Conservation (phyloP, 2,888 invertebrate species). For the Xanthorhoe spadicearia region DNA sequence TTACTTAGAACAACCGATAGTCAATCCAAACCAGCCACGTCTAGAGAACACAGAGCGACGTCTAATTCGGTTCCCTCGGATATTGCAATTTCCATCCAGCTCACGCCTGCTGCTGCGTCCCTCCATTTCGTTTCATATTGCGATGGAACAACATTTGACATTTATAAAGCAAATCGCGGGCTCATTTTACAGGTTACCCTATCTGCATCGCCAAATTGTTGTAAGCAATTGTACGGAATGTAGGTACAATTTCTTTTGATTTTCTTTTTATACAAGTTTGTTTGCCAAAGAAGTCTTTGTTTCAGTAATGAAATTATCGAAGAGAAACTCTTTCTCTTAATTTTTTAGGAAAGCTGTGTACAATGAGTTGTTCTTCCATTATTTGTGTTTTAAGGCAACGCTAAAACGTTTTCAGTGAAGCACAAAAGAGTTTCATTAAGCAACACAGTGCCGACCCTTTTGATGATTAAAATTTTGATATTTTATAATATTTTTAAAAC, state of each 20-base stretch:
- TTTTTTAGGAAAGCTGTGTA: conserved; percentile 34
- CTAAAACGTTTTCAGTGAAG: conserved; percentile 43
- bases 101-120: conserved; percentile 60
- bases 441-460: conserved; percentile 53
- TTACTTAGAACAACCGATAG: background rate
- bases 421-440: conserved; percentile 54
- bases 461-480: conserved; percentile 67
- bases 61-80: conserved; percentile 66
- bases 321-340: conserved; percentile 30
- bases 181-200: conserved; percentile 43
- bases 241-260: background rate
- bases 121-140: conserved; percentile 73
- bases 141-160: conserved; percentile 62
- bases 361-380: conserved; percentile 37
- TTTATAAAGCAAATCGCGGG: conserved; percentile 58
- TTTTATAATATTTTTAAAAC: conserved; percentile 48
- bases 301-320: conserved; percentile 15
- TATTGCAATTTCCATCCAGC: conserved; percentile 77
- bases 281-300: conserved; percentile 8
- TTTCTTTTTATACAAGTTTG: background rate
- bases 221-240: conserved; percentile 14
- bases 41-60: conserved; percentile 37
- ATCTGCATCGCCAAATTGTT: conserved; percentile 24
- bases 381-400: conserved; percentile 43
- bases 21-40: conserved; percentile 29